Conservation (phyloP, 92 coral and sea anemone genomes). For the Diadumene lineata region DNA sequence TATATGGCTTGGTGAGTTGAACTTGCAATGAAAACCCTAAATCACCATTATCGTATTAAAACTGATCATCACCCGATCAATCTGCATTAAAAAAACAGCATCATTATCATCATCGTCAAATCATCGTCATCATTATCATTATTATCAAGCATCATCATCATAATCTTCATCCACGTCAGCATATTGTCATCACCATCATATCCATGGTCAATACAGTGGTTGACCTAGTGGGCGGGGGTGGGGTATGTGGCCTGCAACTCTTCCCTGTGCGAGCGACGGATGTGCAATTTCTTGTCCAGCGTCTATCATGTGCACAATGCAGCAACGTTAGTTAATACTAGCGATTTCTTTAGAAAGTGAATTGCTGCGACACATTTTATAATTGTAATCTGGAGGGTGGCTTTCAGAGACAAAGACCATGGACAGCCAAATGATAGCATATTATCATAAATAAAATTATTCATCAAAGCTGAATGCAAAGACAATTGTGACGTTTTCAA, state of each 20-base stretch:
- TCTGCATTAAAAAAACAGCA: neutral
- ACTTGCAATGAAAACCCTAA: neutral
- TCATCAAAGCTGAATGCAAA: too few species aligned
- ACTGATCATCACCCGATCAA: neutral
- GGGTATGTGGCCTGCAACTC: neutral
- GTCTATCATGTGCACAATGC: too few species aligned
- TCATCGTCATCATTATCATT: neutral
- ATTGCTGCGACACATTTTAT: too few species aligned
- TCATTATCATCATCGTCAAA: neutral
- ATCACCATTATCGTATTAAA: neutral
- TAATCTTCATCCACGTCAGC: neutral
- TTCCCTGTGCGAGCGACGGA: too few species aligned
- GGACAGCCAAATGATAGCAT: too few species aligned
- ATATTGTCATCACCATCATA: neutral
- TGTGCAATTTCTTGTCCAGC: too few species aligned
- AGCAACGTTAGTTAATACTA: too few species aligned
- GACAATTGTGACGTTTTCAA: too few species aligned
- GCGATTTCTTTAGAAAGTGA: too few species aligned
- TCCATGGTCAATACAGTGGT: neutral
- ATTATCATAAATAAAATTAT: too few species aligned
- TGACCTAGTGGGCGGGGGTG: neutral
- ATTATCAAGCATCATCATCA: neutral
- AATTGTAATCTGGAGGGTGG: too few species aligned
- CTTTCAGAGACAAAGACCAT: too few species aligned
- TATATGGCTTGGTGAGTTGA: conserved; percentile 72